Evolutionary conservation across 1,140 invertebrate genomes (phyloP).

Genomic region (Elysia chlorotica): DNA sequence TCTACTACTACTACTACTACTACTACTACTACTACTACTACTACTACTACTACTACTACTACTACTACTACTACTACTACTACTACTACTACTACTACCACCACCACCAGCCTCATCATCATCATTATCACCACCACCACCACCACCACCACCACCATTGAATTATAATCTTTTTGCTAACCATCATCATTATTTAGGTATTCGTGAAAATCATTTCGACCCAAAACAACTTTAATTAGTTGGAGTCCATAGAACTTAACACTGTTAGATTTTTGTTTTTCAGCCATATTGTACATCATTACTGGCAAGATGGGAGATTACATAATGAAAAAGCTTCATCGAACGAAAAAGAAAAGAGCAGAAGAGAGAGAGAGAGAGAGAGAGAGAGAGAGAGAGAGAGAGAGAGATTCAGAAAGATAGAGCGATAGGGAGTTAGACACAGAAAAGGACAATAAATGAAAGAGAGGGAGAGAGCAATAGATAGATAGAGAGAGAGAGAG

Average conservation of each 20-base stretch:
- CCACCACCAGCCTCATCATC: neutral
- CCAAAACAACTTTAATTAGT: neutral
- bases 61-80: slow-evolving; percentile 20
- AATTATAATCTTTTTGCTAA: neutral
- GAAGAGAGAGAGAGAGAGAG: neutral
- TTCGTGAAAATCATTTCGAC: neutral
- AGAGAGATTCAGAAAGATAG: neutral
- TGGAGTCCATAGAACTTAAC: neutral
- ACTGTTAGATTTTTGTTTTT: neutral
- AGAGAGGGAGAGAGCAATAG: too few species aligned
- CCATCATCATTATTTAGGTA: neutral
- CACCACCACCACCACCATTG: neutral
- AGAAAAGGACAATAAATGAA: too few species aligned
- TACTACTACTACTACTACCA: neutral
- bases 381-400: neutral
- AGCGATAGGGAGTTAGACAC: slow-evolving; percentile 1
- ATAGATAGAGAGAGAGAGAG: too few species aligned
- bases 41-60: slow-evolving; percentile 15
- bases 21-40: neutral
- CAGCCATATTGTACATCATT: slow-evolving; percentile 11
- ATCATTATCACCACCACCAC: neutral
- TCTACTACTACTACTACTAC: neutral
- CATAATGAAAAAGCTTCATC: neutral
- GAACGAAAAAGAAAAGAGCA: neutral
- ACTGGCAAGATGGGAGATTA: neutral